Base-by-base conservation (phyloP, 1,140 invertebrate genomes). In the Nasonia giraulti region DNA sequence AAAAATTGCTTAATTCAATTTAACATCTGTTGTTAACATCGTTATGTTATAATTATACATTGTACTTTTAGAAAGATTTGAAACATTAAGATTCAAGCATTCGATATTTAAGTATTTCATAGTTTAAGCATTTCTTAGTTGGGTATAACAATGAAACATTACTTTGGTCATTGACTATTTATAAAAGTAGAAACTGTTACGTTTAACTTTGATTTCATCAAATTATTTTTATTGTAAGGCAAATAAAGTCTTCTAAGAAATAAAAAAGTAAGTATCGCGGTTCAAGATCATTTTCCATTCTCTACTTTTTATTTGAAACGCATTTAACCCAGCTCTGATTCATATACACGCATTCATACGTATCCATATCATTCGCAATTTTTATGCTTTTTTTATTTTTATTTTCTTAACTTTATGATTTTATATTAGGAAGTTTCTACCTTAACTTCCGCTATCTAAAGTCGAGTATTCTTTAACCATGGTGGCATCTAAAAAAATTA, bases 231-330 rank as follows among this genome's bases (percentile, higher is more conserved):
- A 62, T 50, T 50, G 12, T 62, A n/a, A 62, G 6, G 6, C 55
- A n/a, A 62, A 62, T 44, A 62, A 20, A n/a, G 17, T 62, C n/a
- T 62, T 62, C 14, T 62, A n/a, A 62, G 17, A 6, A 62, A 62
- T 62, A 17, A 55, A 62, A n/a, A 62, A 62, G 20, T 62, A n/a
- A 20, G 55, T 20, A 14, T 20, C 20, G 7, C 82, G 83, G 84
- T 85, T 86, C 47, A 85, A 84, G 80, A 81, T 80, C 85, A 87
- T 86, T 87, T 88, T 87, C 71, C 50, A 86, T 50, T 86, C 78
- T 82, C 82, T 86, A 82, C 23, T 55, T 86, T 75, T 47, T 81
- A 55, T 76, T 85, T 80, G 75, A 20, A 74, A 85, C 82, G 40
- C 78, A 77, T 84, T 66, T 44, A 81, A 85, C 47, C 62, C 79